Evolutionary conservation across 2,113 vertebrate genomes (phyloP).

Genomic region (Megaceryle maxima): DNA sequence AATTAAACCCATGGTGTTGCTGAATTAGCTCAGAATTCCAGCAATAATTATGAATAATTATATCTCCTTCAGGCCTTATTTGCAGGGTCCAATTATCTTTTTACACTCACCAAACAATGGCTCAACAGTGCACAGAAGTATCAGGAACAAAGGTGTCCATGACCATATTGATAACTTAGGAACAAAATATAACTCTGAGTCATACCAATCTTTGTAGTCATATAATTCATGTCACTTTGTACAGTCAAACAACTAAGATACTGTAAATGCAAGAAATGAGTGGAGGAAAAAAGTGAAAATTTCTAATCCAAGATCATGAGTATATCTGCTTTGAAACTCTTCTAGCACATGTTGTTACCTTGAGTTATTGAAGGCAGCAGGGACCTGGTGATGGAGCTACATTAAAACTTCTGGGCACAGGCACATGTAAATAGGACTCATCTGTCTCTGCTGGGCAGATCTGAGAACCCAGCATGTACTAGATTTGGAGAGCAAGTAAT

Average conservation of each 20-base stretch:
- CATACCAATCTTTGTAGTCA: not conserved
- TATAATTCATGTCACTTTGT: not conserved
- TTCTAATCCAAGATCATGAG: not conserved
- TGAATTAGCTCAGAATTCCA: not conserved
- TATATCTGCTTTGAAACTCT: not conserved
- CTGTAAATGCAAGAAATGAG: not conserved
- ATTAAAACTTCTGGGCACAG: not conserved
- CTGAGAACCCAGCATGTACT: not conserved
- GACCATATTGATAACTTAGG: not conserved
- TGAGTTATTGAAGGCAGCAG: not conserved
- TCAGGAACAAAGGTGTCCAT: not conserved
- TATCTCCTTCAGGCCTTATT: not conserved
- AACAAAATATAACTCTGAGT: not conserved
- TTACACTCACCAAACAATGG: not conserved
- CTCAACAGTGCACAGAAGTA: not conserved
- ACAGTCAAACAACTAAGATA: not conserved
- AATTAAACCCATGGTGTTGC: not conserved
- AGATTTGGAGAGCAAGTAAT: not conserved
- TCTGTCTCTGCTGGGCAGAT: not conserved
- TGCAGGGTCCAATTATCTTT: not conserved
- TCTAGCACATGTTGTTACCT: not conserved
- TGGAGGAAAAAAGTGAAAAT: not conserved
- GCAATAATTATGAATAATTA: not conserved
- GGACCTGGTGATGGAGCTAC: not conserved
- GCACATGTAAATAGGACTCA: too few species aligned